Base-by-base conservation (phyloP, 1,140 invertebrate genomes). In the Drosophila parvula region DNA sequence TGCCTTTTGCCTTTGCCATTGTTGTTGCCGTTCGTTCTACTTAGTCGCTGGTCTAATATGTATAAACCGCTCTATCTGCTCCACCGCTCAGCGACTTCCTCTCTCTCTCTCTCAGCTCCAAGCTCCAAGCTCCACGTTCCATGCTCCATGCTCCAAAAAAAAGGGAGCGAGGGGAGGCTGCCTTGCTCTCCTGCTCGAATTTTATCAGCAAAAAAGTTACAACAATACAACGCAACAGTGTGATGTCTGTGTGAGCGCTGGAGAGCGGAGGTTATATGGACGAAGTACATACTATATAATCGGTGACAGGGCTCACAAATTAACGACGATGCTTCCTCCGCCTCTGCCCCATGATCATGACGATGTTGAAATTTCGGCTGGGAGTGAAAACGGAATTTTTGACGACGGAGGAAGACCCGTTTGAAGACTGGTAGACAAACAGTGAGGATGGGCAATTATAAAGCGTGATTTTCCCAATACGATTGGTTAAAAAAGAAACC, bases 1-100 rank as follows among this genome's bases (percentile, higher is more conserved):
- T 58, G 56, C 43, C 51, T 30, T 28, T 12, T 27, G 43, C 59
- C 63, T 38, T 36, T 16, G 38, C 79, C 70, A 86, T 86, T 85
- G 83, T 85, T 64, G 38, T 69, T 85, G 57, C 22, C 22, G 60
- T 83, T 89, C 18, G 79, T 83, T 89, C 83, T 89, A 86, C 71
- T 79, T 78, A 89, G 84, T 89, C 64, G 75, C 79, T 79, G 69
- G 43, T 85, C 75, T 82, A 78, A 71, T 81, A 63, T 50, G 32
- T 73, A 58, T 45, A 56, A 59, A 67, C 62, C 59, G 69, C 58
- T 82, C 75, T 79, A 81, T 65, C 64, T 81, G 77, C 34, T 55
- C 11, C 50, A 51, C 50, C 65, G 79, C 79, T 78, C 68, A 43
- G 40, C 51, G 67, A 82, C 79, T 81, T 82, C 83, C 83, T 78